Percentiles rank a stretch among this genome's conserved stretches.
Evolutionary conservation across 1,140 invertebrate species (phyloP).

Genomic region (Thaumetopoea pityocampa): DNA sequence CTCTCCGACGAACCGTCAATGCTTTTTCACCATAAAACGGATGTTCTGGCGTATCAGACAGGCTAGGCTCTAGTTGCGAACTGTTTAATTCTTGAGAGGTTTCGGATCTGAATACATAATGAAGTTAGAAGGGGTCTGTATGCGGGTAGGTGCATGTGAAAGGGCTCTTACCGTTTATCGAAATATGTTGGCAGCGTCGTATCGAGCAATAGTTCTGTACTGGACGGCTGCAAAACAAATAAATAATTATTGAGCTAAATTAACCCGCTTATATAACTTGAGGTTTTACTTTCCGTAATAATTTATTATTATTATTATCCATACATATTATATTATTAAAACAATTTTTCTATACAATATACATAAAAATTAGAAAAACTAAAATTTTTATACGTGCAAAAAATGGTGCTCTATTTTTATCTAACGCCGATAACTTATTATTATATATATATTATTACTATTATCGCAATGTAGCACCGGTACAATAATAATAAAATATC

Average conservation of each 20-base stretch:
- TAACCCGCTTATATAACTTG: not conserved
- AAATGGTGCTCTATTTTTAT: too few relatives aligned
- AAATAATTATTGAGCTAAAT: slow-evolving; percentile 3
- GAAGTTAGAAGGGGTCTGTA: slow-evolving; percentile 2
- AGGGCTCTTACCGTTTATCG: slow-evolving; percentile 48
- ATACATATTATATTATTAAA: too few relatives aligned
- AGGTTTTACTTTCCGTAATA: too few relatives aligned
- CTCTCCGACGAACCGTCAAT: not conserved
- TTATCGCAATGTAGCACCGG: too few relatives aligned
- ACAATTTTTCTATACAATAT: too few relatives aligned
- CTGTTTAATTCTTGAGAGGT: slow-evolving; percentile 41
- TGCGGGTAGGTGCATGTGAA: not conserved
- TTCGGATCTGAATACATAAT: slow-evolving; percentile 43
- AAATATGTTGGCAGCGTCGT: slow-evolving; percentile 50
- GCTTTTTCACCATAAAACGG: not conserved
- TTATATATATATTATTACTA: too few relatives aligned
- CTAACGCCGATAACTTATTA: too few relatives aligned
- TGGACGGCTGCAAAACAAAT: slow-evolving; percentile 42
- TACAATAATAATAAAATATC: too few relatives aligned
- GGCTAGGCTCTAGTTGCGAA: slow-evolving; percentile 8
- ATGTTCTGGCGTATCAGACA: not conserved
- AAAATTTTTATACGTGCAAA: too few relatives aligned
- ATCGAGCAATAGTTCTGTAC: slow-evolving; percentile 34
- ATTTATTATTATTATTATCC: too few relatives aligned
- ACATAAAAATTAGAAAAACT: too few relatives aligned